Evolutionary conservation across 2,888 invertebrate species (phyloP).

Genomic region (Phortica magna): DNA sequence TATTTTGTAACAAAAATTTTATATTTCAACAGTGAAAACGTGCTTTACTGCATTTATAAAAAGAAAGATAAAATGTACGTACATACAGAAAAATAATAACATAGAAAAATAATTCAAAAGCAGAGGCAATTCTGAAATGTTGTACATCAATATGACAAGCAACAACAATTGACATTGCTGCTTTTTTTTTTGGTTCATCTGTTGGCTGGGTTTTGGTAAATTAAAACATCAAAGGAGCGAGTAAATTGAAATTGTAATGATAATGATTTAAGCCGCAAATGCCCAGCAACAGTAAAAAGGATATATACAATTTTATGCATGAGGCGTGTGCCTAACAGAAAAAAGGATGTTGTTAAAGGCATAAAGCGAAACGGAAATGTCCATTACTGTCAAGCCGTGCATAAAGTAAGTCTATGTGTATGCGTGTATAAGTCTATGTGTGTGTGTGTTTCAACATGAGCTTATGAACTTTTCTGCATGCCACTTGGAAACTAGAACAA

Average conservation of each 20-base stretch:
- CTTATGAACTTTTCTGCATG: neutral
- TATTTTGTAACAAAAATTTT: too few relatives aligned
- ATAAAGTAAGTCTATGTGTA: neutral
- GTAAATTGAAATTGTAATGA: conserved; percentile 63
- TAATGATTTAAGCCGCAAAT: conserved; percentile 59
- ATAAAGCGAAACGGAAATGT: conserved; percentile 32
- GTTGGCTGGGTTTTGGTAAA: conserved; percentile 2
- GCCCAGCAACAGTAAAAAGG: conserved; percentile 27
- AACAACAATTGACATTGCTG: neutral
- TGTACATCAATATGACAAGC: neutral
- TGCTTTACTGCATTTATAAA: too few relatives aligned
- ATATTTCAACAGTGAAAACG: too few relatives aligned
- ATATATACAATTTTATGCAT: conserved; percentile 17
- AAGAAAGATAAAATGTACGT: too few relatives aligned
- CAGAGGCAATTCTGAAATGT: too few relatives aligned
- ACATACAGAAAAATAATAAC: too few relatives aligned
- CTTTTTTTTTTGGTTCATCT: neutral
- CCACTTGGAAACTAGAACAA: neutral
- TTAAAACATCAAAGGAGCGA: conserved; percentile 31
- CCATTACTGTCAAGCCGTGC: conserved; percentile 32
- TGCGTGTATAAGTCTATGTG: neutral
- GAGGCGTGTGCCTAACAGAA: conserved; percentile 18
- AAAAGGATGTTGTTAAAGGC: conserved; percentile 45
- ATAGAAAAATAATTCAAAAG: too few relatives aligned
- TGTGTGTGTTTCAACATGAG: conserved; percentile 13